Base-by-base conservation (phyloP, 2,888 invertebrate genomes). In the Hypena proboscidalis region DNA sequence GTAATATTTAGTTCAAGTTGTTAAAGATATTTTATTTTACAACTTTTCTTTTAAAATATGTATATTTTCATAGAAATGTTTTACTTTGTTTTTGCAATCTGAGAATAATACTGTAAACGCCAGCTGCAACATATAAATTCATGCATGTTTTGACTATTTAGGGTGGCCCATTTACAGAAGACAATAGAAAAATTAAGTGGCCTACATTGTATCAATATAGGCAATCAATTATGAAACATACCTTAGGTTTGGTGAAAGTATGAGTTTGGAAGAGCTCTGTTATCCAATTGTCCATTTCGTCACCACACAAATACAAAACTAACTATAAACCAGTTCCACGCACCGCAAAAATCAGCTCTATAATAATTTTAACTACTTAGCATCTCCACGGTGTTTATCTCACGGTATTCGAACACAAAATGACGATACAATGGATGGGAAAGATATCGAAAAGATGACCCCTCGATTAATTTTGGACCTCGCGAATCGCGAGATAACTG, bases 281-380 rank as follows among this genome's bases (percentile, higher is more conserved):
- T 51, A 91, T 91, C 91, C 91, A 91, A 75, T 89, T 81, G 41
- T 90, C 86, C 90, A 91, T 91, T 54, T 57, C 45, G 14, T 13
- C 40, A 35, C 26, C 2, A 19, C 11, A 27, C 10, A 9, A n/a
- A 17, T 22, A 9, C 10, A 30, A 31, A 14, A 9, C 3, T 8
- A 23, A 32, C 11, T n/a, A 10, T 37, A 19, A 19, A 40, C 19
- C 33, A 38, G 37, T 52, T 37, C 15, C 41, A 2, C 36, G 35
- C 47, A 35, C 4, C n/a, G n/a, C n/a, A n/a, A 4, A 34, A 31
- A 9, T 2, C 15, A 13, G 10, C 20, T 17, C 2, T 45, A 50
- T 27, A 19, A 37, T 4, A 26, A 15, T 11, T 22, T 37, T 22
- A 38, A 31, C 17, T 22, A 49, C 22, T 41, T 41, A 3, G 37